A percentile compares a stretch with the other conserved stretches of the same genome.
phyloP scores from a whole-genome alignment of 2,797 vertebrate genomes.

The Melanitta fusca region DNA sequence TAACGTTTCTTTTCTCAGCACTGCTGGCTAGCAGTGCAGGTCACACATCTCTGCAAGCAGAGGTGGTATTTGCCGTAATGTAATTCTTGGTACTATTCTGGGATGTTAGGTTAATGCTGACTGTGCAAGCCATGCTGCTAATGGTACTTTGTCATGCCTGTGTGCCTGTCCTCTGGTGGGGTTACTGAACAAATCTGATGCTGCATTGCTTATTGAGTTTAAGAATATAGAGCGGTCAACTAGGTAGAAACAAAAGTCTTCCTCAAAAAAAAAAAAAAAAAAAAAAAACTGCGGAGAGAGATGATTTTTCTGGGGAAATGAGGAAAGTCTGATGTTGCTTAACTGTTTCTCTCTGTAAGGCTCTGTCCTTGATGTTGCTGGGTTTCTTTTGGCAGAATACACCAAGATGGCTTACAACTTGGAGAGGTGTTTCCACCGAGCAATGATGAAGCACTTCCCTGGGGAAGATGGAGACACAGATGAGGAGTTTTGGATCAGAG shows the following conservation, averaged over 20 bases:
- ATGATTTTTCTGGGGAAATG: background rate
- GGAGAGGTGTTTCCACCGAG: slow-evolving; percentile 94
- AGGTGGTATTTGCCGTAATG: slow-evolving; percentile 21
- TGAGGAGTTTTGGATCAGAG: slow-evolving; percentile 91
- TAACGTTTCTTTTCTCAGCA: background rate
- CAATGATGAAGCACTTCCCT: slow-evolving; percentile 95
- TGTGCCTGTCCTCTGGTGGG: slow-evolving; percentile 1
- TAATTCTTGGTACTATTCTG: slow-evolving; percentile 32
- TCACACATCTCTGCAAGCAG: background rate
- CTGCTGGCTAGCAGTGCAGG: background rate
- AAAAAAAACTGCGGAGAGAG: background rate
- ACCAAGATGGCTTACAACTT: slow-evolving; percentile 96
- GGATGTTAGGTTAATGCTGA: slow-evolving; percentile 34
- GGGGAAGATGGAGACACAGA: slow-evolving; percentile 96
- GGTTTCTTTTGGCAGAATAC: slow-evolving; percentile 84
- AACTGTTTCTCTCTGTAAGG: background rate
- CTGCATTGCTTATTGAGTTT: background rate
- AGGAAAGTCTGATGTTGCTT: background rate
- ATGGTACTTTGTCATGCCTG: slow-evolving; percentile 18
- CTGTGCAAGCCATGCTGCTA: background rate
- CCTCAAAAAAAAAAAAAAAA: background rate
- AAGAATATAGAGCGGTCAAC: background rate
- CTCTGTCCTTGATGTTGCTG: background rate
- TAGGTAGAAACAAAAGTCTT: background rate
- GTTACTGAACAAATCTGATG: background rate